Percentiles rank a stretch among this genome's conserved stretches.
Evolutionary conservation across 2,113 vertebrate genomes (phyloP).

Genomic region (Hemicordylus capensis): DNA sequence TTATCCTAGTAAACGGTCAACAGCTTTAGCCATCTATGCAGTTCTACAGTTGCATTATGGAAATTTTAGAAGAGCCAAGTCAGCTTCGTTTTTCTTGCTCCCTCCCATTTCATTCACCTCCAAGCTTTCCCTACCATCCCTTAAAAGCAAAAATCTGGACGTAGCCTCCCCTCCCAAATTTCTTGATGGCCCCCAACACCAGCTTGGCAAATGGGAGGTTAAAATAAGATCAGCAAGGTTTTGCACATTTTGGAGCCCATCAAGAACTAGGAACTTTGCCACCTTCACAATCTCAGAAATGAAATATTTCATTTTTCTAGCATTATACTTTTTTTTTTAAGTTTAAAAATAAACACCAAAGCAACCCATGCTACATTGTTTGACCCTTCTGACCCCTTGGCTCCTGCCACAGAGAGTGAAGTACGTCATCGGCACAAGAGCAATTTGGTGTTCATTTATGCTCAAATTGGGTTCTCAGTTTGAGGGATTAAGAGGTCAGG

Average conservation of each 20-base stretch:
- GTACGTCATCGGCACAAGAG: conserved; percentile 43
- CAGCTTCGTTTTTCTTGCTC: neutral
- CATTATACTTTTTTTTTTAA: conserved; percentile 27
- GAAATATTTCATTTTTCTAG: conserved; percentile 40
- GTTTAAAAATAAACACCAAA: conserved; percentile 61
- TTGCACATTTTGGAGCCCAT: neutral
- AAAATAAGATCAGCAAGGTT: conserved; percentile 4
- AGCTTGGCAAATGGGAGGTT: rapidly evolving
- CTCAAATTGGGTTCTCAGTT: conserved; percentile 52
- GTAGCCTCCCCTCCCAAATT: neutral
- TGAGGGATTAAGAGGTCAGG: conserved; percentile 58
- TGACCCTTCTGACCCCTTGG: conserved; percentile 58
- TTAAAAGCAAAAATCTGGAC: neutral
- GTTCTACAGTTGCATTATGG: neutral
- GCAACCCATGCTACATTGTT: conserved; percentile 38
- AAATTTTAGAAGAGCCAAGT: neutral
- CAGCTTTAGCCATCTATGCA: neutral
- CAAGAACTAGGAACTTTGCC: conserved; percentile 8
- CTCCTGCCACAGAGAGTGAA: conserved; percentile 46
- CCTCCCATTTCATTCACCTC: rapidly evolving
- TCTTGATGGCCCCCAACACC: rapidly evolving
- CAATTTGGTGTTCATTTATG: conserved; percentile 61
- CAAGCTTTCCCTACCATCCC: neutral
- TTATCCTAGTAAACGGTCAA: neutral
- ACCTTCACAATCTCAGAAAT: conserved; percentile 23